Evolutionary conservation across 2,113 vertebrate species (phyloP).

Genomic region (Petaurus breviceps): DNA sequence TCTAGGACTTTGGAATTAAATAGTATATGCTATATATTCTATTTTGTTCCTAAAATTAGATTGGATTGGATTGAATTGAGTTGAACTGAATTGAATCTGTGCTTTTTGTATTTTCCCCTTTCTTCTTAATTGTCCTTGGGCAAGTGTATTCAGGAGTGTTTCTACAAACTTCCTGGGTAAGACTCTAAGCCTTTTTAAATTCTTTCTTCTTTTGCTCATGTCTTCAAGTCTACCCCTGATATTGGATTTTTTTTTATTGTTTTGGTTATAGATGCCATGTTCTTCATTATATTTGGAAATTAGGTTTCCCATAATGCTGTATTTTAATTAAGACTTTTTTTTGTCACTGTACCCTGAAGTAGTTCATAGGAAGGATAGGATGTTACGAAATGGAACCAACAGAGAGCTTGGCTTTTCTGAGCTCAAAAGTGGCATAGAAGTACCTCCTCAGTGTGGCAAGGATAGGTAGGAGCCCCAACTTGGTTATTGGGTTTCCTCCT

Average conservation of each 20-base stretch:
- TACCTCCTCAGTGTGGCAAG: background rate
- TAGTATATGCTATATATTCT: background rate
- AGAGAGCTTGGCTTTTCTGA: background rate
- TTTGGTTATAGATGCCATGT: background rate
- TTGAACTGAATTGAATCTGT: background rate
- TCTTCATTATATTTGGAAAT: constrained; percentile 22
- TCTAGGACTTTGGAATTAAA: background rate
- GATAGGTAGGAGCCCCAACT: background rate
- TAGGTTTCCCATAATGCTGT: background rate
- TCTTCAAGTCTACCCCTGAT: background rate
- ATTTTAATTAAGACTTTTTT: constrained; percentile 28
- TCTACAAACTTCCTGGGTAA: background rate
- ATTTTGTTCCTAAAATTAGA: background rate
- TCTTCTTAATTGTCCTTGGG: background rate
- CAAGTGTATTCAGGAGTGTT: background rate
- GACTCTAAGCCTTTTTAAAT: background rate
- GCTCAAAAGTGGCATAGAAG: background rate
- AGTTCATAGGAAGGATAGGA: constrained; percentile 6
- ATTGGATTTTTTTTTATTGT: constrained; percentile 23
- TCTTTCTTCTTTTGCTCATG: background rate
- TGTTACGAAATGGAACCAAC: background rate
- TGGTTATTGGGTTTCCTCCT: background rate
- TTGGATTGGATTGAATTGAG: background rate
- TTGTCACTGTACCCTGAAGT: constrained; percentile 7
- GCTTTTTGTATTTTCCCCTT: background rate